Evolutionary conservation across 1,140 invertebrate genomes (phyloP).

Genomic region (Nautilus pompilius): DNA sequence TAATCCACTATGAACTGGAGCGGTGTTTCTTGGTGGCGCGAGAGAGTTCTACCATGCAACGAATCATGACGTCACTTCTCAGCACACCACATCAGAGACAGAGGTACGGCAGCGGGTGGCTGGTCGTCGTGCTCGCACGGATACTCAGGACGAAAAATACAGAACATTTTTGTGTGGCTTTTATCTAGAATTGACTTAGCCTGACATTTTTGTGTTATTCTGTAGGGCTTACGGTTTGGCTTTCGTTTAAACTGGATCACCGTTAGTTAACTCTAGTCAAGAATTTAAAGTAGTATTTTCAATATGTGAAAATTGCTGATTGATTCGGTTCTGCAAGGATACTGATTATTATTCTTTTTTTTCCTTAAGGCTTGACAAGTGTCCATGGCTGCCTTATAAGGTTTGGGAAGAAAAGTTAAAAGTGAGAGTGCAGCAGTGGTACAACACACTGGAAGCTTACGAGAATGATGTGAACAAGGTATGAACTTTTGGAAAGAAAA

Average conservation of each 20-base stretch:
- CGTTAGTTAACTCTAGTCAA: no score
- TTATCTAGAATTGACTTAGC: neutral
- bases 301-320: no score
- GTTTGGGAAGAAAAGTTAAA: slow-evolving; percentile 62
- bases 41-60: slow-evolving; percentile 60
- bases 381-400: slow-evolving; percentile 63
- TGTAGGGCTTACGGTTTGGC: no score
- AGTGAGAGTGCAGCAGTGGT: slow-evolving; percentile 60
- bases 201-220: neutral
- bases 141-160: no score
- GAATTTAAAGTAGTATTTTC: no score
- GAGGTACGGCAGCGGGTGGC: slow-evolving; percentile 22
- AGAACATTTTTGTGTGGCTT: no score
- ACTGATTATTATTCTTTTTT: neutral
- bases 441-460: slow-evolving; percentile 59
- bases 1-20: slow-evolving; percentile 65
- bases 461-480: slow-evolving; percentile 57
- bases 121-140: neutral
- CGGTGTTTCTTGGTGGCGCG: slow-evolving; percentile 63
- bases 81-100: slow-evolving; percentile 52
- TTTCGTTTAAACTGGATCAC: no score
- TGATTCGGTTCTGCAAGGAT: no score
- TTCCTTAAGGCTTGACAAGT: slow-evolving; percentile 45
- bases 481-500: slow-evolving; percentile 5
- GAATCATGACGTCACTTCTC: slow-evolving; percentile 63